Percentiles rank a stretch among this genome's conserved stretches.
phyloP scores from a whole-genome alignment of 2,797 vertebrate species.

The Pteronotus mesoamericanus region DNA sequence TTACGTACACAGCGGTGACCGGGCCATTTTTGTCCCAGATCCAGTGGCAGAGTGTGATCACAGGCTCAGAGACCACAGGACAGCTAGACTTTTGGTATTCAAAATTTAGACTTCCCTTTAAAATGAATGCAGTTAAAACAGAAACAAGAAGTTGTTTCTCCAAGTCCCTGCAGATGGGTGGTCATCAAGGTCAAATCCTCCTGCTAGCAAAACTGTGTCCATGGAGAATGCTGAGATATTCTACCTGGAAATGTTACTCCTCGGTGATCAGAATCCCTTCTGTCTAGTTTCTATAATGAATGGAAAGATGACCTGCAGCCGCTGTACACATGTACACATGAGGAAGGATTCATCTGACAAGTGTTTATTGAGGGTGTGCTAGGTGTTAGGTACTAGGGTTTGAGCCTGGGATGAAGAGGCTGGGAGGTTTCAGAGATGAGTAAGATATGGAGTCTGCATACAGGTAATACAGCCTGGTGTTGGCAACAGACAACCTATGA shows the following conservation, averaged over 20 bases:
- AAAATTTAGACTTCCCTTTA: not conserved
- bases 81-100: not conserved
- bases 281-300: not conserved
- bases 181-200: not conserved
- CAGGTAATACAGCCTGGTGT: not conserved
- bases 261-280: not conserved
- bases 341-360: not conserved
- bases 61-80: not conserved
- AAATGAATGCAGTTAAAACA: not conserved
- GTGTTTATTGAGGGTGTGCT: not conserved
- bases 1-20: not conserved
- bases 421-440: not conserved
- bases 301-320: not conserved
- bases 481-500: not conserved
- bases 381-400: not conserved
- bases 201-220: not conserved
- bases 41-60: not conserved
- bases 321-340: no score
- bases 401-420: not conserved
- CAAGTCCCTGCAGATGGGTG: not conserved
- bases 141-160: not conserved
- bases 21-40: not conserved
- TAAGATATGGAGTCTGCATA: not conserved
- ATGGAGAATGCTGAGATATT: not conserved
- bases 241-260: not conserved